A percentile compares a stretch with the other conserved stretches of the same genome.
These are phyloP conservation scores for Rhagonycha fulva DNA, from an alignment of 2,888 invertebrate species.

Conservation along the genomic window DNA sequence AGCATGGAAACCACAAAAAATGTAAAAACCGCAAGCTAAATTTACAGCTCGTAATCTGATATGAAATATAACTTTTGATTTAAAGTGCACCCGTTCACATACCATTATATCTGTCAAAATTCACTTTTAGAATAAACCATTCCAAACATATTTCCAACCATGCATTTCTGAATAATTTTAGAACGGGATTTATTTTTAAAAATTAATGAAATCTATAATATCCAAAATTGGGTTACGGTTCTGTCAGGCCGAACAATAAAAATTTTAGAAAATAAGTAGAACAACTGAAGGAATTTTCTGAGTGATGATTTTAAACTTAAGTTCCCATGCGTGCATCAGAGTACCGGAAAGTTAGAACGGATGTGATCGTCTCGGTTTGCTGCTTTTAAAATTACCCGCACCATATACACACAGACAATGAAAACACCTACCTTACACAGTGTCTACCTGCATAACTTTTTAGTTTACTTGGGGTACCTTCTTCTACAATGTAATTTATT, in stretches of 20 bases:
- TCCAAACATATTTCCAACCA: background rate
- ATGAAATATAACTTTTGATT: background rate
- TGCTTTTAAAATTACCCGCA: constrained; percentile 34
- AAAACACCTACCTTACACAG: constrained; percentile 27
- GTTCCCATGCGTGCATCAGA: constrained; percentile 38
- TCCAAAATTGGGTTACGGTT: background rate
- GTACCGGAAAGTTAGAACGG: constrained; percentile 50
- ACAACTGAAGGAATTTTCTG: background rate
- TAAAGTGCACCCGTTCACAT: constrained; percentile 1
- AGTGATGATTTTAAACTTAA: background rate
- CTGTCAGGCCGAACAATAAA: background rate
- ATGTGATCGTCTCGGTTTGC: constrained; percentile 48
- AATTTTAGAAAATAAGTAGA: background rate
- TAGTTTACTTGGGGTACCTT: background rate
- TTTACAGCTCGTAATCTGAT: constrained; percentile 5
- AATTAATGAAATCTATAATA: background rate
- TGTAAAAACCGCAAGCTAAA: constrained; percentile 5
- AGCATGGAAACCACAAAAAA: constrained; percentile 10
- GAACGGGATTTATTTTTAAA: background rate
- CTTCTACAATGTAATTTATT: background rate
- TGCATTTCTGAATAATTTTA: background rate
- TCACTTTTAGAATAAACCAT: background rate
- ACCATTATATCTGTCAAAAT: background rate
- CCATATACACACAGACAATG: constrained; percentile 30
- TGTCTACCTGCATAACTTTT: constrained; percentile 19